phyloP scores from a whole-genome alignment of 2,888 invertebrate species.

The Trachelus iudaicus region DNA sequence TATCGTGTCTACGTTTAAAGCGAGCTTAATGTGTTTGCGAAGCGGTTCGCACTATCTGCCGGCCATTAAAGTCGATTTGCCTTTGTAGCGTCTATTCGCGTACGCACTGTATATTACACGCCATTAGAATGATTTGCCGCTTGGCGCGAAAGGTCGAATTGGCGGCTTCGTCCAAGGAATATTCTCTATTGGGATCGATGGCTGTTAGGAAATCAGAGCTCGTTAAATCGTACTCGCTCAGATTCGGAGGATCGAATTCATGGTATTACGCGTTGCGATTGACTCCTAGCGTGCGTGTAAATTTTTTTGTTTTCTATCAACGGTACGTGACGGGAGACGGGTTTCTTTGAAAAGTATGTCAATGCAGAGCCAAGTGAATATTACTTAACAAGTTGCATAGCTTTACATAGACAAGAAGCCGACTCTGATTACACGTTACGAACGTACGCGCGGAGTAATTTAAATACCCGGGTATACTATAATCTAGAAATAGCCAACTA shows the following conservation, averaged over 20 bases:
- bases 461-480: background rate
- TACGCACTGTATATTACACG: background rate
- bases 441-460: background rate
- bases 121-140: background rate
- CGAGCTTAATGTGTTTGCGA: slow-evolving; percentile 39
- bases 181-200: background rate
- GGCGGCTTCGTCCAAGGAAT: background rate
- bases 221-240: background rate
- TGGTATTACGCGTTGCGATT: background rate
- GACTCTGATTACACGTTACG: background rate
- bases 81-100: background rate
- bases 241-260: background rate
- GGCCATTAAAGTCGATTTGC: slow-evolving; percentile 31
- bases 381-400: background rate
- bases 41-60: slow-evolving; percentile 29
- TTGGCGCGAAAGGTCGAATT: background rate
- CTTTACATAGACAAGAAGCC: background rate
- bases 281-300: background rate
- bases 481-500: background rate
- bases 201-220: background rate
- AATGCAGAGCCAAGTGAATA: background rate
- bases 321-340: background rate
- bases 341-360: background rate
- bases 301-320: background rate
- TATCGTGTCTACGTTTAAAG: slow-evolving; percentile 36